These are phyloP conservation scores for Parnassius glacialis DNA, from an alignment of 2,888 invertebrate genomes.

Conservation along the genomic window DNA sequence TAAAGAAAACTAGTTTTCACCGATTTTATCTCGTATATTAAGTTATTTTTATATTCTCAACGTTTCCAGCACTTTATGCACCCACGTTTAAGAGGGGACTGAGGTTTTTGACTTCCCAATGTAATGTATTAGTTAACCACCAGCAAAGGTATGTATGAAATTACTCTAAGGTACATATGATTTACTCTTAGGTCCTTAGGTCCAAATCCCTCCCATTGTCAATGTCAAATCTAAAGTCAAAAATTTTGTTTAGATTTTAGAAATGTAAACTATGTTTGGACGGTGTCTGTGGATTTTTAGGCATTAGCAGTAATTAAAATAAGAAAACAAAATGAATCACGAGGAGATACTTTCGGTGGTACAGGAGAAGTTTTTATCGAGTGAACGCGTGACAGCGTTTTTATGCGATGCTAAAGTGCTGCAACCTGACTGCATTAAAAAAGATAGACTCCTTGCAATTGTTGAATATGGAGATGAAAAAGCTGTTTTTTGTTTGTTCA, in stretches of 20 bases:
- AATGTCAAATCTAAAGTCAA: not conserved
- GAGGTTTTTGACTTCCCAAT: too few relatives aligned
- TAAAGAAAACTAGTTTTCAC: too few relatives aligned
- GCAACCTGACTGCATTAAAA: constrained; percentile 71
- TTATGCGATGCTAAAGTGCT: constrained; percentile 72
- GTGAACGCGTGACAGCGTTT: constrained; percentile 71
- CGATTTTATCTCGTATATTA: too few relatives aligned
- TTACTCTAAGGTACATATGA: too few relatives aligned
- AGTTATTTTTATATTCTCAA: too few relatives aligned
- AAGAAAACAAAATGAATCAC: constrained; percentile 67
- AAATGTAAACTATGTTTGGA: constrained; percentile 23
- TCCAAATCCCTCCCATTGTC: not conserved
- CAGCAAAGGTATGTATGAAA: too few relatives aligned
- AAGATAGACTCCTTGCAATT: constrained; percentile 69
- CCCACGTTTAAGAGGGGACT: too few relatives aligned
- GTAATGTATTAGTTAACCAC: too few relatives aligned
- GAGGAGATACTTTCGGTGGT: constrained; percentile 72
- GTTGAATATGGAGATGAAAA: constrained; percentile 77
- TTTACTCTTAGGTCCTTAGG: too few relatives aligned
- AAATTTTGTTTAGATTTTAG: too few relatives aligned
- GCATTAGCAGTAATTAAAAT: constrained; percentile 30
- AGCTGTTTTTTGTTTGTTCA: constrained; percentile 74
- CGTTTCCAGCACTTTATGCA: too few relatives aligned
- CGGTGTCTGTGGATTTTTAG: constrained; percentile 26
- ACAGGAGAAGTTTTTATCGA: constrained; percentile 74